phyloP scores from a whole-genome alignment of 2,797 vertebrate species.

The Enteromius mattozi region DNA sequence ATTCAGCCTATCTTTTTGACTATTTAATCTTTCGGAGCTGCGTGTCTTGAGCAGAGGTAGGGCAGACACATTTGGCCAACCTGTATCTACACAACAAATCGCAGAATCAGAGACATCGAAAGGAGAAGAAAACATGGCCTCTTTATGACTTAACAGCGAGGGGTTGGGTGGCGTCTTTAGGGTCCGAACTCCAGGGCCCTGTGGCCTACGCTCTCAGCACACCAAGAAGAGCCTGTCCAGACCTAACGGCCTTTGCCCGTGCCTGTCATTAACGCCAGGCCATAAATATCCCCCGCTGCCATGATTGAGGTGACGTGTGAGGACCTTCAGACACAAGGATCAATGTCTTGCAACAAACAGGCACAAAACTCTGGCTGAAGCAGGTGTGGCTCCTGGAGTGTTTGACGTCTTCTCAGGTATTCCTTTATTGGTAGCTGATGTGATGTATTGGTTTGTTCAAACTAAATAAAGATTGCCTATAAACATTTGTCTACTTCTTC shows the following conservation, averaged over 20 bases:
- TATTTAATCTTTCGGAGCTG: conserved; percentile 15
- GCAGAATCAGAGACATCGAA: conserved; percentile 66
- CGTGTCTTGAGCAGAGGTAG: conserved; percentile 67
- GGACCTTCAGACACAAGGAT: conserved; percentile 74
- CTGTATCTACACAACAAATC: conserved; percentile 83
- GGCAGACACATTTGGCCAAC: conserved; percentile 83
- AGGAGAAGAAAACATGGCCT: conserved; percentile 68
- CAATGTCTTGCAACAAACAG: conserved; percentile 67
- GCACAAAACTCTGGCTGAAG: neutral
- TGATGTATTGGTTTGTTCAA: neutral
- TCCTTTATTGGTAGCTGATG: neutral
- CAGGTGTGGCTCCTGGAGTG: conserved; percentile 1
- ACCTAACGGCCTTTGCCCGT: conserved; percentile 77
- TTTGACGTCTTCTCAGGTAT: neutral
- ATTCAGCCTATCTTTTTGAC: conserved; percentile 17
- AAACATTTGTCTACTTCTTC: too few species aligned
- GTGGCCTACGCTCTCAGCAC: conserved; percentile 53
- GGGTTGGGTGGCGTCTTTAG: conserved; percentile 63
- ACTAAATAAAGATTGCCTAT: neutral
- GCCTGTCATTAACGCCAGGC: conserved; percentile 75
- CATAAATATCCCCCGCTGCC: conserved; percentile 75
- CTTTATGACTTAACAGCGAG: conserved; percentile 81
- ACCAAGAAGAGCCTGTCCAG: conserved; percentile 67
- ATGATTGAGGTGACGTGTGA: conserved; percentile 66
- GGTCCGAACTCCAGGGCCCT: conserved; percentile 63